Conservation (phyloP, 2,888 invertebrate species). For the Laspeyria flexula region DNA sequence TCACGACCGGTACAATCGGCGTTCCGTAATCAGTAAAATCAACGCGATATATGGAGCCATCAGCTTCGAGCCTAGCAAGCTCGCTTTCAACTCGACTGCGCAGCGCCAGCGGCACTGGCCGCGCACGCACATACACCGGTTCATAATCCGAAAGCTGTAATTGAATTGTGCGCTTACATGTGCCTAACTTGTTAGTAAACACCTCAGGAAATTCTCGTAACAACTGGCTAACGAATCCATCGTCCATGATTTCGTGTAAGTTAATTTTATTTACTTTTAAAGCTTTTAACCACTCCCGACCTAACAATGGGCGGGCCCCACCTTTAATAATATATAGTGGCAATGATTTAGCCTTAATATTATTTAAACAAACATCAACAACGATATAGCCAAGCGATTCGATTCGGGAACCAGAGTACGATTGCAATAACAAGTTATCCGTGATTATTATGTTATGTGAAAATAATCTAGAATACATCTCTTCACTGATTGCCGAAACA, state of each 20-base stretch:
- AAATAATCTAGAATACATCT: not conserved
- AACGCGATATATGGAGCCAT: constrained; percentile 33
- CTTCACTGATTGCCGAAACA: constrained; percentile 5
- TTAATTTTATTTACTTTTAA: constrained; percentile 24
- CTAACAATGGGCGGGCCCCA: constrained; percentile 21
- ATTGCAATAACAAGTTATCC: not conserved
- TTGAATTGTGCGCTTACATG: constrained; percentile 17
- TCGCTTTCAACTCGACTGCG: not conserved
- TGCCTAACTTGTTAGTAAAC: constrained; percentile 13
- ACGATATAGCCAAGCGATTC: constrained; percentile 1
- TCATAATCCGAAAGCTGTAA: constrained; percentile 22
- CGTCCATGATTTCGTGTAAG: not conserved
- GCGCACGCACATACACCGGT: constrained; percentile 24
- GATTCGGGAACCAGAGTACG: not conserved
- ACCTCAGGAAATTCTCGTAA: not conserved
- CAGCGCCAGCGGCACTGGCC: constrained; percentile 6
- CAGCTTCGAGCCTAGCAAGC: constrained; percentile 15
- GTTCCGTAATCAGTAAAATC: constrained; percentile 33
- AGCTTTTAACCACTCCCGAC: constrained; percentile 24
- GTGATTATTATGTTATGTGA: not conserved
- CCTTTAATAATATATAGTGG: constrained; percentile 20
- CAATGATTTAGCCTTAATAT: not conserved
- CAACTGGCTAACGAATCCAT: not conserved
- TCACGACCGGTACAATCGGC: not conserved
- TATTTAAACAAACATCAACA: not conserved